Percentiles rank a stretch among this genome's conserved stretches.
These are phyloP conservation scores for Rhea pennata DNA, from an alignment of 2,113 vertebrate genomes.

Conservation along the genomic window DNA sequence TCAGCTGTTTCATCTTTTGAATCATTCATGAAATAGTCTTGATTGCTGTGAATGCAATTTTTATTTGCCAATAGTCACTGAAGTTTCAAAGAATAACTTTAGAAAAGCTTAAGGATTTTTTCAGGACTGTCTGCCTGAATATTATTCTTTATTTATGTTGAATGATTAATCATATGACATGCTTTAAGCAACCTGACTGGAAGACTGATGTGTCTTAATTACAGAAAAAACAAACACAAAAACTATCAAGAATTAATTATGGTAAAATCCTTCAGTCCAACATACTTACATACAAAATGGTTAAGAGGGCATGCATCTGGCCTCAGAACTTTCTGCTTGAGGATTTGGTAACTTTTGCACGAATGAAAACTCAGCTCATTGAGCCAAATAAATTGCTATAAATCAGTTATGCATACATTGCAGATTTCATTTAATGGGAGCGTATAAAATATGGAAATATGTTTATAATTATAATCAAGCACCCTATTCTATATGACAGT, in stretches of 20 bases:
- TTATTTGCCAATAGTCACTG: conserved; percentile 24
- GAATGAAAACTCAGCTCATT: not conserved
- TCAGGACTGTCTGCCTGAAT: not conserved
- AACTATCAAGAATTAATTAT: not conserved
- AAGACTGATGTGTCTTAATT: not conserved
- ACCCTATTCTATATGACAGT: not conserved
- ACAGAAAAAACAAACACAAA: not conserved
- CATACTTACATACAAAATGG: not conserved
- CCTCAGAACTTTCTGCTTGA: not conserved
- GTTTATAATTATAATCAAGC: not conserved
- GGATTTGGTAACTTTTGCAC: not conserved
- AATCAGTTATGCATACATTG: not conserved
- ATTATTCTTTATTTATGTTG: not conserved
- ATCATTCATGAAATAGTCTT: conserved; percentile 39
- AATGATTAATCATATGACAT: not conserved
- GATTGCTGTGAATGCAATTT: conserved; percentile 13
- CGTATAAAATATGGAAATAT: conserved; percentile 1
- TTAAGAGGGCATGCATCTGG: not conserved
- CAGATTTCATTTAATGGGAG: not conserved
- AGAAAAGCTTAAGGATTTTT: not conserved
- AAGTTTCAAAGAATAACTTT: not conserved
- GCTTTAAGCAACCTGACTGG: not conserved
- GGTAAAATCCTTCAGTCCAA: not conserved
- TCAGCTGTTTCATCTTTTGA: conserved; percentile 16
- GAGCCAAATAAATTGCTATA: not conserved